Conservation (phyloP, 64 coral and sea anemone species). For the Actinia tenebrosa region DNA sequence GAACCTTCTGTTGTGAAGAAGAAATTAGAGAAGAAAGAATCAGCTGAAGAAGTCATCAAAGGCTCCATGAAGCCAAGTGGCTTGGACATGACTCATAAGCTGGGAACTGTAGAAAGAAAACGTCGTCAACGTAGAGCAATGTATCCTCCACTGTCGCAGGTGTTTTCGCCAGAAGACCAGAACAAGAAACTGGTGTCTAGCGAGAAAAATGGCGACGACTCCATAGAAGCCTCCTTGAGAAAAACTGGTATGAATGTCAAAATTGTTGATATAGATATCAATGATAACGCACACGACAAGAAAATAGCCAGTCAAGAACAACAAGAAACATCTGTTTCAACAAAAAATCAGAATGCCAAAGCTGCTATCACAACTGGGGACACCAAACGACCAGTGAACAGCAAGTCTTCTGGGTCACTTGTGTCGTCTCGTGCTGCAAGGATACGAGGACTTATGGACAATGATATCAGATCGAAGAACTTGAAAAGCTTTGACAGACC, state of each 20-base stretch:
- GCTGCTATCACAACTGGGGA: neutral
- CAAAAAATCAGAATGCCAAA: neutral
- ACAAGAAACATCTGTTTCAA: neutral
- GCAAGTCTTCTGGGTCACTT: conserved; percentile 26
- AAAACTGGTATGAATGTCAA: conserved; percentile 31
- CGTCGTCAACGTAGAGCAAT: conserved; percentile 57
- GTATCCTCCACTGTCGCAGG: conserved; percentile 79
- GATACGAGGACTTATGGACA: conserved; percentile 56
- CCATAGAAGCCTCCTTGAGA: neutral
- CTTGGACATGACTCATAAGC: conserved; percentile 31
- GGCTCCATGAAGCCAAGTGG: neutral
- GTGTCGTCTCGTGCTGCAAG: conserved; percentile 64
- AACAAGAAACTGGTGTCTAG: neutral
- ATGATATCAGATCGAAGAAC: conserved; percentile 34
- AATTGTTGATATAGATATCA: conserved; percentile 68
- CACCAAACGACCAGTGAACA: neutral
- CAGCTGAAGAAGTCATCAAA: conserved; percentile 2
- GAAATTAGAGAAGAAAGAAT: neutral
- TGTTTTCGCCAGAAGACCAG: conserved; percentile 62
- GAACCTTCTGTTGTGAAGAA: neutral
- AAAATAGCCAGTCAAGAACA: conserved; percentile 18
- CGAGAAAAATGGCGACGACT: neutral
- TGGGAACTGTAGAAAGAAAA: conserved; percentile 45
- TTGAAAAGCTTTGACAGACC: neutral
- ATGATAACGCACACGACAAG: conserved; percentile 37